Evolutionary conservation across 2,888 invertebrate species (phyloP).

Genomic region (Campaea margaritaria): DNA sequence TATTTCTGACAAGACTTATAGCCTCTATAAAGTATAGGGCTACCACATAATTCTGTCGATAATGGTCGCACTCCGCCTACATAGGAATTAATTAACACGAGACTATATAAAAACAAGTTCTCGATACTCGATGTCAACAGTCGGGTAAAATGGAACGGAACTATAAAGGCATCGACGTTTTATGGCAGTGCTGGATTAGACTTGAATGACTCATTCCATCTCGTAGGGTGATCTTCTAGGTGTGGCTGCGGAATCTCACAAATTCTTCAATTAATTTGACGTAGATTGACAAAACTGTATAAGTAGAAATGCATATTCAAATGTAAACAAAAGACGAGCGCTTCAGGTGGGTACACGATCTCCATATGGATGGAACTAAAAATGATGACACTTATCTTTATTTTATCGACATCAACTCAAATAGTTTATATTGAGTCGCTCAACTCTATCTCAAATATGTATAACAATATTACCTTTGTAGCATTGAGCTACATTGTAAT

Average conservation of each 20-base stretch:
- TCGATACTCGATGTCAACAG: slow-evolving; percentile 72
- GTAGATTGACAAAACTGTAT: slow-evolving; percentile 16
- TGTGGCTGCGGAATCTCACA: slow-evolving; percentile 58
- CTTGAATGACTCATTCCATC: slow-evolving; percentile 73
- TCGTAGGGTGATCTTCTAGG: slow-evolving; percentile 59
- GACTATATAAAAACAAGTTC: slow-evolving; percentile 74
- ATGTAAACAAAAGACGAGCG: slow-evolving; percentile 31
- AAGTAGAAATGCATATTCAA: slow-evolving; percentile 23
- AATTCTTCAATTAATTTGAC: slow-evolving; percentile 45
- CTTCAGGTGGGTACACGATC: slow-evolving; percentile 4
- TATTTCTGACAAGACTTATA: slow-evolving; percentile 69
- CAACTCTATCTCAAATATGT: slow-evolving; percentile 55
- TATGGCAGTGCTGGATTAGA: slow-evolving; percentile 67
- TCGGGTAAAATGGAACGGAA: slow-evolving; percentile 73
- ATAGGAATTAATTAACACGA: slow-evolving; percentile 82
- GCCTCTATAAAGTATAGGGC: slow-evolving; percentile 75
- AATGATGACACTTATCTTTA: slow-evolving; percentile 40
- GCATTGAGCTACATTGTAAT: slow-evolving; percentile 52
- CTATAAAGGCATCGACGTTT: slow-evolving; percentile 73
- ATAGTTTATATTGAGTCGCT: slow-evolving; percentile 44
- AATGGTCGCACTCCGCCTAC: slow-evolving; percentile 78
- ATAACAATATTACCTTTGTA: slow-evolving; percentile 47
- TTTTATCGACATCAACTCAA: slow-evolving; percentile 44
- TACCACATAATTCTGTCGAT: slow-evolving; percentile 81
- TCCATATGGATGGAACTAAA: slow-evolving; percentile 20